A percentile compares a stretch with the other conserved stretches of the same genome.
Evolutionary conservation across 1,140 invertebrate species (phyloP).

Genomic region (Megathymus violae): DNA sequence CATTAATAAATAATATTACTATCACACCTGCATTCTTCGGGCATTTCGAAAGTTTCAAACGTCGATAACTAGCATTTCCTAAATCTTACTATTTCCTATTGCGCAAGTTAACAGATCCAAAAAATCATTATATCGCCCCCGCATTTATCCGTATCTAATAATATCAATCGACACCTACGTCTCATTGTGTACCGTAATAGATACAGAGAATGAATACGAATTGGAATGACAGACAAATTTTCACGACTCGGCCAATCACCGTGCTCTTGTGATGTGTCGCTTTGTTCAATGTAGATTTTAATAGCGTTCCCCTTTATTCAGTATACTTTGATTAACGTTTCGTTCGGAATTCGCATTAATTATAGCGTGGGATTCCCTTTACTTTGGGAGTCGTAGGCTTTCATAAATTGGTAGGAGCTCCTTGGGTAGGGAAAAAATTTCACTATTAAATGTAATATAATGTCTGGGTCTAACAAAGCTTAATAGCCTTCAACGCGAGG

Average conservation of each 20-base stretch:
- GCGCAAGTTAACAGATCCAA: constrained; percentile 23
- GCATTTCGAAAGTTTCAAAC: constrained; percentile 1
- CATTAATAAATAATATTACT: no score
- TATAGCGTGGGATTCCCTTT: no score
- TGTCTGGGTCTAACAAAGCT: no score
- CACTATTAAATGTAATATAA: no score
- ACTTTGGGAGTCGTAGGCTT: no score
- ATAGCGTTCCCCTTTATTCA: background rate
- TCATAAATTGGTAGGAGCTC: no score
- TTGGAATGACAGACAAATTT: constrained; percentile 36
- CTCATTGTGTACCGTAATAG: constrained; percentile 41
- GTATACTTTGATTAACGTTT: no score
- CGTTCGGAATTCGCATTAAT: no score
- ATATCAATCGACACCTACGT: constrained; percentile 46
- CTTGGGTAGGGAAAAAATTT: no score
- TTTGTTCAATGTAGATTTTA: constrained; percentile 17
- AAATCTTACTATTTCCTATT: constrained; percentile 22
- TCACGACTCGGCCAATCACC: constrained; percentile 22
- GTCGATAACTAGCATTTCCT: constrained; percentile 10
- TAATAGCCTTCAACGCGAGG: no score
- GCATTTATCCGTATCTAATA: constrained; percentile 49
- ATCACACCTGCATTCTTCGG: background rate
- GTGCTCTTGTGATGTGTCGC: constrained; percentile 24
- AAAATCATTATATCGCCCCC: constrained; percentile 49
- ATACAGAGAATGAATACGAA: constrained; percentile 39